Base-by-base conservation (phyloP, 2,888 invertebrate species). In the Gerris lacustris region DNA sequence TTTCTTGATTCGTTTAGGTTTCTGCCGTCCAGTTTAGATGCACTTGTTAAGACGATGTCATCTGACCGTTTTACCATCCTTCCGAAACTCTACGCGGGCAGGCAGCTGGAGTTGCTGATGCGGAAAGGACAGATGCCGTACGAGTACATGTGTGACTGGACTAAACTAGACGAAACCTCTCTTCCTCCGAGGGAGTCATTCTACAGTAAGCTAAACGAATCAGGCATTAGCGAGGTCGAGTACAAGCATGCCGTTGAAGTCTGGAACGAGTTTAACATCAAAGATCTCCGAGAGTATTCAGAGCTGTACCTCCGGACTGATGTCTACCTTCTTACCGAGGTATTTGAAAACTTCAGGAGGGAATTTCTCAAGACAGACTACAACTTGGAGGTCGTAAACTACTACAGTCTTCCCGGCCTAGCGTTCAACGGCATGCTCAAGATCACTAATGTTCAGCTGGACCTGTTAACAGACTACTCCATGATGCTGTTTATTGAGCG, bases 281-380 rank as follows among this genome's bases (percentile, higher is more conserved):
- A 74, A 44, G 78, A 71, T 44, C 72, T 80, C 31, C 77, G 76
- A 0, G 77, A 79, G 67, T 80, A 80, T 72, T 74, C 76, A 1
- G 77, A 79, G 55, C 18, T 79, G 5, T 80, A 80, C 72, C 66
- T 80, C 44, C 79, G 78, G 74, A 77, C 77, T 0, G 80, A 81
- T 73, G n/a, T n/a, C n/a, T n/a, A n/a, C n/a, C n/a, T n/a, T n/a
- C n/a, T n/a, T n/a, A n/a, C n/a, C n/a, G n/a, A 80, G 69, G 74
- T 80, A 6, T 79, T 80, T 73, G 80, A 80, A 74, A 77, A 79
- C 80, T 80, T 73, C 66, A 17, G 31, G 64, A 64, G n/a, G n/a
- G 17, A 6, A 17, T 64, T 47, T 47, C 47, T 47, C 7, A 7
- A 6, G 6, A 6, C 47, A 47, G 7, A 6, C 11, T 47, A 7